These are phyloP conservation scores for Argynnis bischoffii DNA, from an alignment of 2,888 invertebrate species.

Conservation along the genomic window DNA sequence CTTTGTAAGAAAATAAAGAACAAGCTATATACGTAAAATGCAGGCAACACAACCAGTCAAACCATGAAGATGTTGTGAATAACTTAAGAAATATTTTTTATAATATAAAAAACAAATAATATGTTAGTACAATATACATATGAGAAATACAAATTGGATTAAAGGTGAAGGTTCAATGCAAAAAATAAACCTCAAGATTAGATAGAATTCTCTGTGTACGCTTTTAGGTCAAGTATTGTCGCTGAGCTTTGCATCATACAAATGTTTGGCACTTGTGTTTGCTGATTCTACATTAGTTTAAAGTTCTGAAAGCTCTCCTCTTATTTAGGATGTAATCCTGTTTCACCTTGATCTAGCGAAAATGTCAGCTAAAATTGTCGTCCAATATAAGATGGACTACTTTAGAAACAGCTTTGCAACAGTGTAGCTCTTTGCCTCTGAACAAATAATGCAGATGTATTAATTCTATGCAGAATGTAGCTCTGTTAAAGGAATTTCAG, in stretches of 20 bases:
- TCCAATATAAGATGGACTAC: conserved; percentile 5
- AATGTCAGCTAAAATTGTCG: conserved; percentile 17
- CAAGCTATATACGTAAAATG: too few relatives aligned
- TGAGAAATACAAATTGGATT: conserved; percentile 31
- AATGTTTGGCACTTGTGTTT: conserved; percentile 42
- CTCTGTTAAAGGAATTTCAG: neutral
- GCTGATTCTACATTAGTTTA: conserved; percentile 39
- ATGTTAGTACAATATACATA: neutral
- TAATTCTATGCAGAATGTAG: neutral
- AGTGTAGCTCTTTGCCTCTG: conserved; percentile 2
- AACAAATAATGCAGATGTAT: neutral
- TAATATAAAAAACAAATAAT: neutral
- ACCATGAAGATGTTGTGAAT: too few relatives aligned
- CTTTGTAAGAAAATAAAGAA: too few relatives aligned
- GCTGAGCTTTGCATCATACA: conserved; percentile 43
- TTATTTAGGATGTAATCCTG: conserved; percentile 35
- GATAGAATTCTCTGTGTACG: conserved; percentile 43
- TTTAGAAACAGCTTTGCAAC: conserved; percentile 15
- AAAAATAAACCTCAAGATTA: conserved; percentile 43
- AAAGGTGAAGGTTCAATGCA: conserved; percentile 38
- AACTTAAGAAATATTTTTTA: neutral
- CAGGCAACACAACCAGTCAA: too few relatives aligned
- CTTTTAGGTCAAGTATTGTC: conserved; percentile 46
- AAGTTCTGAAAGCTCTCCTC: conserved; percentile 32
- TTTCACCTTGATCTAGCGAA: conserved; percentile 33